Percentiles rank a stretch among this genome's conserved stretches.
These are phyloP conservation scores for Zaprionus lineosus DNA, from an alignment of 2,888 invertebrate species.

Conservation along the genomic window DNA sequence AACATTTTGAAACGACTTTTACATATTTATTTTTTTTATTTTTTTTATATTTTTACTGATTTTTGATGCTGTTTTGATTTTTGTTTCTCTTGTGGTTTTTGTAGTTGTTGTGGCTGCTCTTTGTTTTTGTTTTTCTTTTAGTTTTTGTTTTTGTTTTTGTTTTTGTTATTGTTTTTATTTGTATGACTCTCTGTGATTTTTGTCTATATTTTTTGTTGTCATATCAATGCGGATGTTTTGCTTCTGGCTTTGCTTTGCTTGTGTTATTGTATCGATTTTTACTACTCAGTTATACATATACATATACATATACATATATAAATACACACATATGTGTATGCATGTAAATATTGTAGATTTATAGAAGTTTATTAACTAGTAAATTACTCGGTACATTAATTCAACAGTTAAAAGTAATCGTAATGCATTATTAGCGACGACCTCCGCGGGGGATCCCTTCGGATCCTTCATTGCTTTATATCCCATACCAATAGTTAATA, in stretches of 20 bases:
- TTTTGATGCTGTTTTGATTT: constrained; percentile 21
- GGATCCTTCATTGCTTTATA: constrained; percentile 68
- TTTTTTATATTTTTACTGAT: constrained; percentile 8
- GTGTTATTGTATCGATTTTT: constrained; percentile 35
- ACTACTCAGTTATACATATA: constrained; percentile 24
- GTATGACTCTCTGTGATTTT: constrained; percentile 46
- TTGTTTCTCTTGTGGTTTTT: constrained; percentile 2
- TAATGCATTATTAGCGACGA: constrained; percentile 21
- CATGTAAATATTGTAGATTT: constrained; percentile 19
- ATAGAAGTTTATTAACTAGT: constrained; percentile 44
- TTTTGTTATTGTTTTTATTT: constrained; percentile 33
- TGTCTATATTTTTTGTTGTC: constrained; percentile 42
- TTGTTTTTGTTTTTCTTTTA: constrained; percentile 24
- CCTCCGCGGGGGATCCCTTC: no score
- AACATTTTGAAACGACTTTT: no score
- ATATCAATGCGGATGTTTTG: constrained; percentile 28
- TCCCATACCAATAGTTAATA: constrained; percentile 43
- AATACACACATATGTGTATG: constrained; percentile 26
- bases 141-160: constrained; percentile 15
- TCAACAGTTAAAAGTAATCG: constrained; percentile 61
- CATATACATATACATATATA: constrained; percentile 7
- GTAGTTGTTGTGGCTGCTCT: constrained; percentile 8
- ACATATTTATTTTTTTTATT: constrained; percentile 1
- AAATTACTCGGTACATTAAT: constrained; percentile 16
- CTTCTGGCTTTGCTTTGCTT: constrained; percentile 11